These are phyloP conservation scores for Ochotona princeps DNA, from an alignment of 2,113 vertebrate genomes.

Conservation along the genomic window DNA sequence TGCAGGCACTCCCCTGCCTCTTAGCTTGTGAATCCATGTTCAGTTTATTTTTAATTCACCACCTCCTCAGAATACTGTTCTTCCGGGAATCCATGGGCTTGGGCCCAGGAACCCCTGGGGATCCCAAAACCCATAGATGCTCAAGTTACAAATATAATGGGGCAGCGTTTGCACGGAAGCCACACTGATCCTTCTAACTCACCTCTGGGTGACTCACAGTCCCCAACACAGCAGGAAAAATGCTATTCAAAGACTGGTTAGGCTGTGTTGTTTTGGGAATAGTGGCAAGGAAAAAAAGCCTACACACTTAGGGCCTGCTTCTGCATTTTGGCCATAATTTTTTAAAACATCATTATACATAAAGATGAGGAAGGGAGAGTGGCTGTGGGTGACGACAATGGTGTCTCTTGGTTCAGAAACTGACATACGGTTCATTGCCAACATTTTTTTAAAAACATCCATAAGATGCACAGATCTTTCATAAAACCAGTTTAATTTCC, in stretches of 20 bases:
- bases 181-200: not conserved
- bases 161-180: not conserved
- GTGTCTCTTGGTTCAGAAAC: not conserved
- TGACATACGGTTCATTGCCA: not conserved
- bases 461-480: no score
- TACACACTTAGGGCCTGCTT: not conserved
- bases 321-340: not conserved
- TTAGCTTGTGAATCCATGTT: not conserved
- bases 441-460: no score
- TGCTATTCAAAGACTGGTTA: not conserved
- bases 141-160: not conserved
- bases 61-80: not conserved
- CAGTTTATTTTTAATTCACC: not conserved
- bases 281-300: not conserved
- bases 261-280: not conserved
- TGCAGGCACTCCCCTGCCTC: not conserved
- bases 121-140: not conserved
- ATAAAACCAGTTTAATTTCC: no score
- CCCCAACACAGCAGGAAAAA: not conserved
- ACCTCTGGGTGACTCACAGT: not conserved
- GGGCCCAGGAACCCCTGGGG: not conserved
- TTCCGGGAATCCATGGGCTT: not conserved
- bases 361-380: no score
- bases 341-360: not conserved
- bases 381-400: not conserved